Evolutionary conservation across 2,113 vertebrate genomes (phyloP).

Genomic region (Psammodynastes pulverulentus): DNA sequence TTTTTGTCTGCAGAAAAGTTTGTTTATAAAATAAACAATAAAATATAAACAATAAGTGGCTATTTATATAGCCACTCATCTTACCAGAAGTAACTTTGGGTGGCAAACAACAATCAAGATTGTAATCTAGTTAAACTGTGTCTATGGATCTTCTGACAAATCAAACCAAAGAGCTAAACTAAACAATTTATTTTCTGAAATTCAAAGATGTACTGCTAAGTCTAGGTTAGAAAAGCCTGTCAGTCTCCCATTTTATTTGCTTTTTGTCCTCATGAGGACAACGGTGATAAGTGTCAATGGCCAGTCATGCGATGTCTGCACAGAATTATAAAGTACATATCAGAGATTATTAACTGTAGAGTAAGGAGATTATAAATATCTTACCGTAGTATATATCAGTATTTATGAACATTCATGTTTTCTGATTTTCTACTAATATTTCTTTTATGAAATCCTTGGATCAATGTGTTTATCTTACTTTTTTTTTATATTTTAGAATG

Average conservation of each 20-base stretch:
- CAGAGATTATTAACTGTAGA: background rate
- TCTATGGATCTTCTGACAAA: background rate
- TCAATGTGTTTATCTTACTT: background rate
- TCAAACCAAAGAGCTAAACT: background rate
- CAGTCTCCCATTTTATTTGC: background rate
- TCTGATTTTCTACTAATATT: background rate
- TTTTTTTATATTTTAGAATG: background rate
- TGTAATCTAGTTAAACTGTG: background rate
- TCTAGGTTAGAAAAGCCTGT: background rate
- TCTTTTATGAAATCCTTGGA: background rate
- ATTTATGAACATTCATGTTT: background rate
- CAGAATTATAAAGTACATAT: background rate
- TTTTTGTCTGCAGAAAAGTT: background rate
- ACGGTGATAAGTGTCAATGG: background rate
- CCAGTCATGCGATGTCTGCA: background rate
- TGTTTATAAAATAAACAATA: background rate
- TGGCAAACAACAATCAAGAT: background rate
- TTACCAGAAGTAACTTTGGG: background rate
- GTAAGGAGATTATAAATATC: background rate
- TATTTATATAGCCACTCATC: background rate
- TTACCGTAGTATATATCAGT: background rate
- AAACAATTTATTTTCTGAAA: background rate
- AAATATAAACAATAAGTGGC: background rate
- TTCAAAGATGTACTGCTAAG: background rate
- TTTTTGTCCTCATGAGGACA: background rate